Conservation (phyloP, 2,797 vertebrate species). For the Geotrypetes seraphini region DNA sequence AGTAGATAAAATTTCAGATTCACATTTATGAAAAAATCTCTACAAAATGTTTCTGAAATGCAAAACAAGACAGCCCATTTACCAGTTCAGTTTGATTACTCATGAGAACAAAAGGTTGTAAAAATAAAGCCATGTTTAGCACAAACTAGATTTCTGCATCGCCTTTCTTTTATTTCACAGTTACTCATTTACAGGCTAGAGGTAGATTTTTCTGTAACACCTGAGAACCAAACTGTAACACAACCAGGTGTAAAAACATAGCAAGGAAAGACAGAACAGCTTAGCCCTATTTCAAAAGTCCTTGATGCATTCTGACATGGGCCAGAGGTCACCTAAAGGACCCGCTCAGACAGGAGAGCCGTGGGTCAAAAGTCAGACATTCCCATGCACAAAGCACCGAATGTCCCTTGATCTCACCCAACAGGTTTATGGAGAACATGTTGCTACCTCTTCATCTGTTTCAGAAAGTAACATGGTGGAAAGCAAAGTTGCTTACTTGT, state of each 20-base stretch:
- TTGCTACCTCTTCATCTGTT: too few species aligned
- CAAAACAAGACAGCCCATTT: slow-evolving; percentile 70
- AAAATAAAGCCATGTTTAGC: slow-evolving; percentile 75
- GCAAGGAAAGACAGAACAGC: too few species aligned
- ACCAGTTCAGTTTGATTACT: slow-evolving; percentile 55
- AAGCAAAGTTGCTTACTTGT: too few species aligned
- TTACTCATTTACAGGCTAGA: slow-evolving; percentile 80
- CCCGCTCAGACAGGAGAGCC: too few species aligned
- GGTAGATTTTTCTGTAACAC: slow-evolving; percentile 91
- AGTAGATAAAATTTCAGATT: slow-evolving; percentile 70
- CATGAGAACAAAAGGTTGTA: slow-evolving; percentile 63
- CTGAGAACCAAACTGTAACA: slow-evolving; percentile 78
- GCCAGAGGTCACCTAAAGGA: too few species aligned
- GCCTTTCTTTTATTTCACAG: slow-evolving; percentile 74
- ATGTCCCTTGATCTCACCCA: too few species aligned
- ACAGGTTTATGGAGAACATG: too few species aligned
- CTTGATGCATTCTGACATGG: too few species aligned
- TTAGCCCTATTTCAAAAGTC: too few species aligned
- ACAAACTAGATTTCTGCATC: slow-evolving; percentile 67
- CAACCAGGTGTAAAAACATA: slow-evolving; percentile 52
- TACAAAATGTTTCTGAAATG: slow-evolving; percentile 96
- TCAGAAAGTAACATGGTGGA: too few species aligned
- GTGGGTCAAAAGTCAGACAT: too few species aligned
- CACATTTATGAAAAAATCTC: slow-evolving; percentile 77
- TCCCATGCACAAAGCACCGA: too few species aligned